Evolutionary conservation across 2,797 vertebrate genomes (phyloP).

Genomic region (Tiaroga cobitis): DNA sequence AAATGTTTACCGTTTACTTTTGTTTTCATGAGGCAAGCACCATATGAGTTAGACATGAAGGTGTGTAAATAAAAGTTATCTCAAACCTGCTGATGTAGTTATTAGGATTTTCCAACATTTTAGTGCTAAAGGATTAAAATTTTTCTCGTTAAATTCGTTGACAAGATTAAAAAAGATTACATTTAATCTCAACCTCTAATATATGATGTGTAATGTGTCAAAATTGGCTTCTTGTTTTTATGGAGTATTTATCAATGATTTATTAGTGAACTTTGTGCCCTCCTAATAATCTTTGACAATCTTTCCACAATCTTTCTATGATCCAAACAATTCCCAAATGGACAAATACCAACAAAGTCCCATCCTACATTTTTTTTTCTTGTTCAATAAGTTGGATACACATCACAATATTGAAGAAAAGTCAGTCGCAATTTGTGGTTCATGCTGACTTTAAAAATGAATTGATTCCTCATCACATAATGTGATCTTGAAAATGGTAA

Average conservation of each 20-base stretch:
- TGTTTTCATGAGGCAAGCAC: background rate
- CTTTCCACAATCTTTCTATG: background rate
- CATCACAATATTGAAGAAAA: background rate
- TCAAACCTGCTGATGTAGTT: background rate
- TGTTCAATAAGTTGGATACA: background rate
- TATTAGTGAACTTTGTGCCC: background rate
- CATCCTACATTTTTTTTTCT: background rate
- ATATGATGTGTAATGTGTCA: background rate
- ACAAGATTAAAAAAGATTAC: background rate
- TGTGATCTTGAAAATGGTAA: background rate
- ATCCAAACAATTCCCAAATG: background rate
- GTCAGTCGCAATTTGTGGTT: background rate
- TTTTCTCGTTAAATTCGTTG: background rate
- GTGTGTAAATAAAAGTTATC: background rate
- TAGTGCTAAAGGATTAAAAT: background rate
- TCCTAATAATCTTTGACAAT: background rate
- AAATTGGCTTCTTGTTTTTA: background rate
- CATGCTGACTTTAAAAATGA: background rate
- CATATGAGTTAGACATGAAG: background rate
- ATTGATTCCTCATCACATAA: background rate
- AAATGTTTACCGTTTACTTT: background rate
- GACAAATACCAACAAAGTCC: background rate
- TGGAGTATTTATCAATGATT: background rate
- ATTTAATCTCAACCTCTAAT: background rate
- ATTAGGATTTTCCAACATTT: background rate